Base-by-base conservation (phyloP, 2,888 invertebrate genomes). In the Harpalus rufipes region DNA sequence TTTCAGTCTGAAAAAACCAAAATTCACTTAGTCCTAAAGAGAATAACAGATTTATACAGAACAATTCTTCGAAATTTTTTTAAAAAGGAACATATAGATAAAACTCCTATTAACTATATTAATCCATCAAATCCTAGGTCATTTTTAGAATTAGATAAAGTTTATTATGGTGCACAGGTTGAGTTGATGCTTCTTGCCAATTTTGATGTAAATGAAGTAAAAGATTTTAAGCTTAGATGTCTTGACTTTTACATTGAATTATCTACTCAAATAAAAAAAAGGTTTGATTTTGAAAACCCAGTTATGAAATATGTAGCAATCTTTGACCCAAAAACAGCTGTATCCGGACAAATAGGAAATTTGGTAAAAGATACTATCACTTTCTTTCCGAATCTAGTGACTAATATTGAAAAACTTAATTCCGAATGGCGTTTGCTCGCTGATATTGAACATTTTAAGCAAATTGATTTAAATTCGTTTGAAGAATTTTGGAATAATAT, bases 61-160 rank as follows among this genome's bases (percentile, higher is more conserved):
- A 81, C 85, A 61, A 79, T 86, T 41, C 74, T 85, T 61, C 85
- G 18, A 65, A 82, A 76, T 65, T 85, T 84, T 80, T 39, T 86
- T 63, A 81, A 85, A 32, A 32, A 32, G 32, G 32, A 32, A 6
- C 32, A 56, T 14, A 56, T 56, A n/a, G 56, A 14, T 56, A 56
- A 56, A 56, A 8, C 56, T 56, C 14, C 56, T 2, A 56, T 56
- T 56, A 14, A 56, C n/a, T n/a, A 56, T 56, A 56, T 56, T 14
- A 56, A 56, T 56, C 56, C 56, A 56, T 56, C 56, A 56, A 56
- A 56, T 56, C 56, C 56, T n/a, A 56, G 10, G 14, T 56, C 56
- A 56, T 56, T 56, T 14, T 56, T 56, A 56, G 56, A 56, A 56
- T 56, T 56, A 14, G 7, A 56, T 14, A 56, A 56, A 56, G 14